These are phyloP conservation scores for Gorsachius magnificus DNA, from an alignment of 2,797 vertebrate genomes.

Conservation along the genomic window DNA sequence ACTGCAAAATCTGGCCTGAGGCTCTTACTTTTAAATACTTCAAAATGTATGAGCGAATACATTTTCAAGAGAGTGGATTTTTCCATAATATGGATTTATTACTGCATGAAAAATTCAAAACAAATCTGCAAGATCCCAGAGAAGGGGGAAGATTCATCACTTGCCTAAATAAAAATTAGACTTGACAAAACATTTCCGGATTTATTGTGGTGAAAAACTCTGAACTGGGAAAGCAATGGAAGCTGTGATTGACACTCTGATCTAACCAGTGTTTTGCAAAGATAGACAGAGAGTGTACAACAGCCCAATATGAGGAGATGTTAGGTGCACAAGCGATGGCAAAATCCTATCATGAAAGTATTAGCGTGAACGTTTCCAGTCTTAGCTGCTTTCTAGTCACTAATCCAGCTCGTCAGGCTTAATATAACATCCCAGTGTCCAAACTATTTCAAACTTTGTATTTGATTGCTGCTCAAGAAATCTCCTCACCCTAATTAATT, in stretches of 20 bases:
- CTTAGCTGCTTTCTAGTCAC: not conserved
- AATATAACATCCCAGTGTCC: not conserved
- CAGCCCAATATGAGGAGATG: not conserved
- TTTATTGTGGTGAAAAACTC: not conserved
- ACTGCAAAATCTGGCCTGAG: conserved; percentile 26
- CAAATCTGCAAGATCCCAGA: conserved; percentile 15
- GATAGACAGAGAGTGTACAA: not conserved
- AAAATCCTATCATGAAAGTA: not conserved
- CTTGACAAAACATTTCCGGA: conserved; percentile 31
- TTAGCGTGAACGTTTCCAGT: not conserved
- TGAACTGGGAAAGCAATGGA: not conserved
- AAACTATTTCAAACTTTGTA: not conserved
- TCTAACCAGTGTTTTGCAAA: not conserved
- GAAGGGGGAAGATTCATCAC: not conserved
- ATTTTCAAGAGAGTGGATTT: conserved; percentile 37
- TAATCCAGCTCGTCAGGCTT: not conserved
- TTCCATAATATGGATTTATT: conserved; percentile 47
- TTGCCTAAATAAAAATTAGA: conserved; percentile 13
- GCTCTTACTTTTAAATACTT: conserved; percentile 39
- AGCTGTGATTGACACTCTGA: not conserved
- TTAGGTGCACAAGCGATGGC: not conserved
- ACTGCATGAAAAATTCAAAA: conserved; percentile 42
- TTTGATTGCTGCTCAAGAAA: not conserved
- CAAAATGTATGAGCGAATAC: not conserved
- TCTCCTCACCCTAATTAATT: not conserved